Evolutionary conservation across 1,140 invertebrate genomes (phyloP).

Genomic region (Drosophila pseudoananassae): DNA sequence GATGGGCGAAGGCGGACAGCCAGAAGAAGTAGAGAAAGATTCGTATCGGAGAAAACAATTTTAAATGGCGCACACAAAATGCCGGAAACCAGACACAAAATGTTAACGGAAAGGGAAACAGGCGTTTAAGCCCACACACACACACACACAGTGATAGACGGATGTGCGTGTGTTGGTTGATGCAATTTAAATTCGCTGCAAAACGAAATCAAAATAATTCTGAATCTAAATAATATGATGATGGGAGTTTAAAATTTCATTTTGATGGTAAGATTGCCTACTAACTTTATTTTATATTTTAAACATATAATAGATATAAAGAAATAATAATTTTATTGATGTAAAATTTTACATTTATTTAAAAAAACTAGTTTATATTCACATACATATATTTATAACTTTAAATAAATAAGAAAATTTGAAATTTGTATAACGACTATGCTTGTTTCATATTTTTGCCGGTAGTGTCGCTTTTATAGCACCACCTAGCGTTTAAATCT

Average conservation of each 20-base stretch:
- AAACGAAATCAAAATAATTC: constrained; percentile 13
- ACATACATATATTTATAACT: not conserved
- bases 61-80: constrained; percentile 78
- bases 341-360: not conserved
- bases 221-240: constrained; percentile 1
- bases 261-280: not conserved
- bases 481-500: not conserved
- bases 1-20: not conserved
- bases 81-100: constrained; percentile 81
- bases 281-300: not conserved
- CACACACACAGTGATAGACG: constrained; percentile 23
- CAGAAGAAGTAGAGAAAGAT: constrained; percentile 48
- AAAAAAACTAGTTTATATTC: not conserved
- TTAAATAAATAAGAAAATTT: not conserved
- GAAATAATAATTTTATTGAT: too few species aligned
- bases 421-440: not conserved
- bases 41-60: constrained; percentile 79
- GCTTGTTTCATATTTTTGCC: too few species aligned
- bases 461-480: not conserved
- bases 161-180: constrained; percentile 21
- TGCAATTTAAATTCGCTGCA: constrained; percentile 36
- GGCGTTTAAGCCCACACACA: constrained; percentile 44
- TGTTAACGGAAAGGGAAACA: constrained; percentile 79
- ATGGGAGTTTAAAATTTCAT: constrained; percentile 10
- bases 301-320: not conserved